These are phyloP conservation scores for Centrocercus urophasianus DNA, from an alignment of 2,113 vertebrate genomes.

Conservation along the genomic window DNA sequence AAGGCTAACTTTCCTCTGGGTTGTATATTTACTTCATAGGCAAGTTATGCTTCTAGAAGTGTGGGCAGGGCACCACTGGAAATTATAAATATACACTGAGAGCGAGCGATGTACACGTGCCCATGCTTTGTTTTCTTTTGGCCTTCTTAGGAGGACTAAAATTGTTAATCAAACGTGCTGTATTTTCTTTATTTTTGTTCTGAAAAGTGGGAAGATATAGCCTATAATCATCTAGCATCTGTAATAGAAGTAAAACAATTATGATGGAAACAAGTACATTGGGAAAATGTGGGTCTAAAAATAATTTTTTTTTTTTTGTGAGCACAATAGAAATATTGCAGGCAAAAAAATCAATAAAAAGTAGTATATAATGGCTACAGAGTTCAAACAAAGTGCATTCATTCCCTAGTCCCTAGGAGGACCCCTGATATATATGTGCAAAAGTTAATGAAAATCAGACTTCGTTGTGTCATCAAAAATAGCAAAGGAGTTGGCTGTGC, in stretches of 20 bases:
- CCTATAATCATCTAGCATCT: not conserved
- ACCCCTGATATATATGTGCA: constrained; percentile 65
- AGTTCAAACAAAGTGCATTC: constrained; percentile 72
- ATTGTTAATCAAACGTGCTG: not conserved
- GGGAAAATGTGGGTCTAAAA: constrained; percentile 60
- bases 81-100: not conserved
- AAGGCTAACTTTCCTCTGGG: not conserved
- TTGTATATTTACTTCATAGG: not conserved
- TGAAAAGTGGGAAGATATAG: not conserved
- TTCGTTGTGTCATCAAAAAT: constrained; percentile 64
- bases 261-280: constrained; percentile 48
- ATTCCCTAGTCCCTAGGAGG: constrained; percentile 58
- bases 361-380: constrained; percentile 65
- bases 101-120: not conserved
- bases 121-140: not conserved
- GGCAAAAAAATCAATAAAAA: constrained; percentile 68
- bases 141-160: not conserved
- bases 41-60: not conserved
- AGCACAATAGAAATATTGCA: constrained; percentile 63
- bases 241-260: not conserved
- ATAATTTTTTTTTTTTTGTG: constrained; percentile 72
- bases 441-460: constrained; percentile 73
- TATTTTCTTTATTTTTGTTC: not conserved
- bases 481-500: constrained; percentile 47
- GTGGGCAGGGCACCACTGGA: not conserved